These are phyloP conservation scores for Xiphophorus hellerii DNA, from an alignment of 2,113 vertebrate species.

Conservation along the genomic window DNA sequence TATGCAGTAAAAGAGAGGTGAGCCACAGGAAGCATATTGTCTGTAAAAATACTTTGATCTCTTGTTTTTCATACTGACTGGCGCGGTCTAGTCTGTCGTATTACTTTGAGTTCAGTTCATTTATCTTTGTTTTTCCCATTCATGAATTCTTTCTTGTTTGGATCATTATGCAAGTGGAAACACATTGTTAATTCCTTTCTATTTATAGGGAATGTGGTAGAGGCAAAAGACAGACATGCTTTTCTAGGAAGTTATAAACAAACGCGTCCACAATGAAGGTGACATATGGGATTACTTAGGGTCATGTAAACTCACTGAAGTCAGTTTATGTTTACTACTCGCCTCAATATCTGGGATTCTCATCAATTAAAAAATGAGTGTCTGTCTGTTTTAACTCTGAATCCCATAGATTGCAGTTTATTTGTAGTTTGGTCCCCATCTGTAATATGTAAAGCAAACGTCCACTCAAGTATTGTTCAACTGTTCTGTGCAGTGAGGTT, in stretches of 20 bases:
- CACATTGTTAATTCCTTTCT: neutral
- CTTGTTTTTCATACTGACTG: constrained; percentile 12
- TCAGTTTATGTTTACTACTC: neutral
- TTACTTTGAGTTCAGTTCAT: neutral
- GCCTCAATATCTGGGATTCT: neutral
- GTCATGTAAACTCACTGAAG: neutral
- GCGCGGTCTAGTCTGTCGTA: constrained; percentile 3
- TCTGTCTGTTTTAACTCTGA: neutral
- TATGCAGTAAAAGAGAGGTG: constrained; percentile 10
- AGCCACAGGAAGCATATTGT: neutral
- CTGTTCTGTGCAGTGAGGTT: neutral
- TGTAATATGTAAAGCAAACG: constrained; percentile 19
- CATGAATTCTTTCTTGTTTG: neutral
- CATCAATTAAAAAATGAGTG: neutral
- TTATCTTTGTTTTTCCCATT: neutral
- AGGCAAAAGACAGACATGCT: neutral
- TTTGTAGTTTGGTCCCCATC: neutral
- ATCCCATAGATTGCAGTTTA: neutral
- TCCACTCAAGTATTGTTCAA: neutral
- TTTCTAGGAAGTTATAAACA: constrained; percentile 3
- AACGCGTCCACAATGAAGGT: neutral
- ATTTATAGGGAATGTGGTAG: neutral
- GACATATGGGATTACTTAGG: neutral
- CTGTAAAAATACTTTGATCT: constrained; percentile 30
- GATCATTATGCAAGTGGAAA: neutral